phyloP scores from a whole-genome alignment of 2,113 vertebrate species.

The Cephalopholis sonnerati region DNA sequence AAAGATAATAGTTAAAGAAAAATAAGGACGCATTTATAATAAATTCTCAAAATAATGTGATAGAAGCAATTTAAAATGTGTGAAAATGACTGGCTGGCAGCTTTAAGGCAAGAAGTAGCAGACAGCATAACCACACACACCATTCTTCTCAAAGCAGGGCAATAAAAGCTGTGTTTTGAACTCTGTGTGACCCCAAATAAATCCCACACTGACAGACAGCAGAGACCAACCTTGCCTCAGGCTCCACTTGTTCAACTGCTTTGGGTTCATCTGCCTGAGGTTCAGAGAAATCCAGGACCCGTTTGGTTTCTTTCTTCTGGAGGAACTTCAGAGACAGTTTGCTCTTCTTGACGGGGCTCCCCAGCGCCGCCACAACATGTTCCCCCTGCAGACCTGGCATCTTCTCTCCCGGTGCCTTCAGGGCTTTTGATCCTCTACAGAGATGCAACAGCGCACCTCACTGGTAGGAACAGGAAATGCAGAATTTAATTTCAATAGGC shows the following conservation, averaged over 20 bases:
- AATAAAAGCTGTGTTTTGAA: neutral
- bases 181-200: neutral
- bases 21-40: neutral
- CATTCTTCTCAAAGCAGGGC: neutral
- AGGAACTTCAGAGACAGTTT: conserved; percentile 95
- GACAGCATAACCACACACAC: too few species aligned
- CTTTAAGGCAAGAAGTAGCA: too few species aligned
- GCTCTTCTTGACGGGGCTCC: conserved; percentile 91
- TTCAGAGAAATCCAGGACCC: conserved; percentile 93
- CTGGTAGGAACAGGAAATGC: conserved; percentile 45
- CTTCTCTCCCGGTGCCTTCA: conserved; percentile 42
- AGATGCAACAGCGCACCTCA: conserved; percentile 61
- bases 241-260: conserved; percentile 79
- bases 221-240: conserved; percentile 86
- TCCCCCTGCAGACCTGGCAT: conserved; percentile 94
- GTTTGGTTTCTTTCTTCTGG: conserved; percentile 96
- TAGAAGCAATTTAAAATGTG: neutral
- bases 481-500: conserved; percentile 23
- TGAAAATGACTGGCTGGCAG: neutral
- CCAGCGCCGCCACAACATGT: conserved; percentile 79
- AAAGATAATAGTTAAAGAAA: neutral
- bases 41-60: neutral
- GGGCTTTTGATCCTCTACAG: conserved; percentile 6
- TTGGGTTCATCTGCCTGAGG: conserved; percentile 87
- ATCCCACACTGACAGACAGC: neutral